Evolutionary conservation across 2,888 invertebrate species (phyloP), one percentile per base, ranked within the genome.

Genomic region (Bombylius discolor): DNA sequence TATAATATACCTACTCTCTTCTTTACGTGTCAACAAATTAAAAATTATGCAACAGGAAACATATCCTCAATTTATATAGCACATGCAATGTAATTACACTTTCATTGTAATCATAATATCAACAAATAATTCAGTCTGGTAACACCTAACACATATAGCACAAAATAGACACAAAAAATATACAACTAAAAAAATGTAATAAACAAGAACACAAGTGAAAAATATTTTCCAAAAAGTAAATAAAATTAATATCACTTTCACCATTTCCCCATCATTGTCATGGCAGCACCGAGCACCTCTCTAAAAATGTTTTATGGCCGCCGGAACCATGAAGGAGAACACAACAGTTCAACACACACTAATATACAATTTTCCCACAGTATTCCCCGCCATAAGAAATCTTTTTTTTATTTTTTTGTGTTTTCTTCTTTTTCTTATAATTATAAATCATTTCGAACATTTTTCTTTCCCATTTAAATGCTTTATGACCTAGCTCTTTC

Each of bases 251-350:
- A 50, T 55, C 50, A 55, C 55, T 55, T 55, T 55, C 55, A 55
- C 55, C 55, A 55, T 55, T 55, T 55, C 55, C 50, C 55, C 55
- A 55, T 57, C 48, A 55, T 56, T 49, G 53, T 51, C 53, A 50
- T 55, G 52, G 47, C 56, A 56, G 52, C 54, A 58, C 42, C 36
- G 36, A 47, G n/a, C n/a, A n/a, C n/a, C 49, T 53, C 54, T 56
- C 52, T 48, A 33, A 56, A 54, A 56, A 59, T 56, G 50, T 49
- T 61, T 61, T 61, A 61, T 59, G 60, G 59, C 59, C 52, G 58
- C 52, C 56, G 11, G 47, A 51, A 51, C 32, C 36, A 31, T 12
- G 39, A 23, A 48, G 52, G 49, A 59, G 53, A 58, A 53, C 47
- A 47, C 53, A 50, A 52, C 48, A 36, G 49, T 23, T 39, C 49